Base-by-base conservation (phyloP, 2,113 vertebrate species). In the Bufo bufo region DNA sequence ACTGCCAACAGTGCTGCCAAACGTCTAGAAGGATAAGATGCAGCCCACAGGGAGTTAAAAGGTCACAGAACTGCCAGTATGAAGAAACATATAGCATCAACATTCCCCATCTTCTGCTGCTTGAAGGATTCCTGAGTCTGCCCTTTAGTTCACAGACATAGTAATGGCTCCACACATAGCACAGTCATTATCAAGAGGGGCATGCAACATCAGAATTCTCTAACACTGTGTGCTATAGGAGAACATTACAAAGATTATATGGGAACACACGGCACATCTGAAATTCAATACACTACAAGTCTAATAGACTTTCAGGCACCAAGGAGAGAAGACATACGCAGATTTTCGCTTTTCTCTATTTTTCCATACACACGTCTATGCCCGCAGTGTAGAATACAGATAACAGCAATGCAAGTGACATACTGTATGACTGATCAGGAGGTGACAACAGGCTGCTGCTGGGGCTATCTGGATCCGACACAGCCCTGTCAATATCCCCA, bases 1-100 rank as follows among this genome's bases (percentile, higher is more conserved):
- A 12, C 47, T 80, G 85, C 65, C 78, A 81, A 81, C 49, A 72
- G 33, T n/a, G 11, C 52, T 81, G 77, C 77, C 65, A 87, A 82
- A 33, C 10, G 52, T 81, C 65, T 82, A 72, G 33, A 43, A 58
- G 54, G 75, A 58, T 80, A 80, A 58, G 49, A 80, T 47, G 33
- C 75, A 81, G 50, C 23, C 85, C 58, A 80, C 77, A 7, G 85
- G 63, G 61, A 87, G 69, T 81, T 69, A 71, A 54, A 56, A 52
- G 20, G 74, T 47, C 52, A 17, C n/a, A 86, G 45, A 9, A 13
- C 61, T 79, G 61, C 77, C 77, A 79, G 50, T 14, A 13, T 77
- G 74, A 78, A 78, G 61, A 77, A 86, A 80, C 77, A 8, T 33
- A 81, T 7, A 59, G 77, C 43, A 56, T 72, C 81, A 87, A 72